Conservation (phyloP, 2,113 vertebrate genomes). For the Suricata suricatta region DNA sequence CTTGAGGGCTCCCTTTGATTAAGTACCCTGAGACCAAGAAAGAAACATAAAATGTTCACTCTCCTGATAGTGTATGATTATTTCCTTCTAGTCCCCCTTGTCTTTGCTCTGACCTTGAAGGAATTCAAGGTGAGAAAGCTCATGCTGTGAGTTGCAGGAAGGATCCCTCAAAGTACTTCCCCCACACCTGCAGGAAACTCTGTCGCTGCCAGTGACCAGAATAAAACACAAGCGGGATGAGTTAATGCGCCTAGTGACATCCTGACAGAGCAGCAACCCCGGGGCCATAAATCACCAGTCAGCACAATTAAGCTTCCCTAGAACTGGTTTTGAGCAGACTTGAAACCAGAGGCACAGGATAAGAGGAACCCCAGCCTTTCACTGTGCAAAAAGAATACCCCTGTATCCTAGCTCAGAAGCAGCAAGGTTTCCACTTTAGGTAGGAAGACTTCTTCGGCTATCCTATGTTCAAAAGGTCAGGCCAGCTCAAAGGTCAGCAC, state of each 20-base stretch:
- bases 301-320: slow-evolving; percentile 19
- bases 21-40: slow-evolving; percentile 27
- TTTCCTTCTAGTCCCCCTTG: neutral
- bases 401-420: neutral
- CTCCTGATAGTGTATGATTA: neutral
- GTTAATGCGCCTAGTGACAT: slow-evolving; percentile 16
- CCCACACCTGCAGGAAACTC: neutral
- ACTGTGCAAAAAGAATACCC: neutral
- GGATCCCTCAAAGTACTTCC: neutral
- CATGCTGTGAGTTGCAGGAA: neutral
- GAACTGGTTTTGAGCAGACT: slow-evolving; percentile 35
- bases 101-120: slow-evolving; percentile 1
- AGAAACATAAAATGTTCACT: neutral
- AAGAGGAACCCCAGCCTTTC: neutral
- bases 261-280: slow-evolving; percentile 26
- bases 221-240: neutral
- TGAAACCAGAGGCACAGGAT: neutral
- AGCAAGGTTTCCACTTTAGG: slow-evolving; percentile 24
- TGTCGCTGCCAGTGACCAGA: slow-evolving; percentile 9
- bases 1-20: neutral
- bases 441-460: neutral
- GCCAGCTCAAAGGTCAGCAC: neutral
- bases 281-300: neutral
- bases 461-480: slow-evolving; percentile 39
- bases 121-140: neutral